Conservation (phyloP, 2,888 invertebrate species). For the Nysson spinosus region DNA sequence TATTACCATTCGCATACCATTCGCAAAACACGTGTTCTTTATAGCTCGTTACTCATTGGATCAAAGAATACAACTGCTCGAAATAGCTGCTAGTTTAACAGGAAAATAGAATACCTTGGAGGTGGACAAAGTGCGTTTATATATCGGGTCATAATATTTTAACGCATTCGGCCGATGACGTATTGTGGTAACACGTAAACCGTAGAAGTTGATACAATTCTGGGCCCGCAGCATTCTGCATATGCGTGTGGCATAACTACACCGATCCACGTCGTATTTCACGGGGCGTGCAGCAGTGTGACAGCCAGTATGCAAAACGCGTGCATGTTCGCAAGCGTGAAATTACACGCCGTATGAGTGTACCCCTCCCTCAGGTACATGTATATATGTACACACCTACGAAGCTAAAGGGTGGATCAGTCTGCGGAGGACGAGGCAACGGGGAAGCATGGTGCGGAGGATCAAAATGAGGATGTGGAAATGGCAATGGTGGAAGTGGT, state of each 20-base stretch:
- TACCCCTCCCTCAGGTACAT: conserved; percentile 6
- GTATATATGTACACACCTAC: not conserved
- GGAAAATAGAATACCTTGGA: too few species aligned
- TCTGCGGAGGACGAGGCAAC: not conserved
- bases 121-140: too few species aligned
- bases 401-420: too few species aligned
- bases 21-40: too few species aligned
- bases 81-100: too few species aligned
- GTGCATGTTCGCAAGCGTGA: conserved; percentile 65
- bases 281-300: conserved; percentile 51
- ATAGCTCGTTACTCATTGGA: too few species aligned
- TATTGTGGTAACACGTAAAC: conserved; percentile 21
- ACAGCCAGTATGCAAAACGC: conserved; percentile 64
- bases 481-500: too few species aligned
- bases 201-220: conserved; percentile 48
- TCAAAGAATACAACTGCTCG: too few species aligned
- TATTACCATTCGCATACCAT: too few species aligned
- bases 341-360: conserved; percentile 62
- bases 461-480: not conserved
- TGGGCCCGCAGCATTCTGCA: too few species aligned
- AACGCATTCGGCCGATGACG: conserved; percentile 27
- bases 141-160: conserved; percentile 7
- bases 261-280: conserved; percentile 61
- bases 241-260: conserved; percentile 45
- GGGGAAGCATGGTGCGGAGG: not conserved